Evolutionary conservation across 2,888 invertebrate genomes (phyloP), one percentile per base, ranked within the genome.

Genomic region (Lathronympha strigana): DNA sequence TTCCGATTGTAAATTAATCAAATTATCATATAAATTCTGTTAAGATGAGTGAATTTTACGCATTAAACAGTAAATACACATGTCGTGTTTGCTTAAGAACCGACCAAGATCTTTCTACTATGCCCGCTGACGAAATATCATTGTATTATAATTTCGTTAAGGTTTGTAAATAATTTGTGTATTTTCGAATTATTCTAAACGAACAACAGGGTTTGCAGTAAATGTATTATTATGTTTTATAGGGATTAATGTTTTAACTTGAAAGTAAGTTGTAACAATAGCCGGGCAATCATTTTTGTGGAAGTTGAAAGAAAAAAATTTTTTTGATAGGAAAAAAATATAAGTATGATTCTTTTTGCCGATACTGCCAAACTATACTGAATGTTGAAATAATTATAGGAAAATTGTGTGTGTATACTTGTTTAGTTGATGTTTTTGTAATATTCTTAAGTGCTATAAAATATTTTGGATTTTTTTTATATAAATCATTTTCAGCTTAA

Each of bases 71-170:
- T 15, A 67, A 74, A 43, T 71, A 70, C 21, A 73, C 68, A 11
- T 87, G 87, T 61, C 73, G 78, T 9, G 74, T 76, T 19, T 88
- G 87, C 58, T 72, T 87, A 0, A 73, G 67, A 68, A 69, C 69
- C 5, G 70, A 71, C 2, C 71, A 77, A 47, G 67, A 73, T 21
- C 64, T 84, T 1, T 71, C 69, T 58, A 67, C 75, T 3, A 82
- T 87, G 80, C 73, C 76, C 8, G 4, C 38, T 31, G 71, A 75
- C 0, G 79, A 81, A 64, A 72, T 76, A 67, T 74, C 72, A 2
- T 64, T 72, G 13, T 86, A 80, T 69, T 66, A 69, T 72, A 73
- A 67, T 47, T 72, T 78, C 25, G 70, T 78, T 17, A 77, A 79
- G 76, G 87, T 86, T 69, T 64, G 71, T 61, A 55, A 43, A 47